Base-by-base conservation (phyloP, 2,888 invertebrate genomes). In the Epinotia demarniana region DNA sequence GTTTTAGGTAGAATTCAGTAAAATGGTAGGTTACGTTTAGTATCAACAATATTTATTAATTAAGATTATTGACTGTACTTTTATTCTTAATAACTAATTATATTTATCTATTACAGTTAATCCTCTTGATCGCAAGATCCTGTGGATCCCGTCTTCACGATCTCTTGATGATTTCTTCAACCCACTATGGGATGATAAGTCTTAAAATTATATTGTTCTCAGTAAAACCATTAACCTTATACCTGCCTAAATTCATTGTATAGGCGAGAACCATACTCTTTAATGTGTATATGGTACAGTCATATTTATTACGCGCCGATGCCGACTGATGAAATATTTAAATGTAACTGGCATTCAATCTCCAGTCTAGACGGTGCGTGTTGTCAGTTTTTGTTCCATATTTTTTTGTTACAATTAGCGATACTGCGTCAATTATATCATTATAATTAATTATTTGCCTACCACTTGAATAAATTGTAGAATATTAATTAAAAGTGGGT, bases 281-380 rank as follows among this genome's bases (percentile, higher is more conserved):
- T 46, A 58, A 69, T 33, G 33, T 33, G 33, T 33, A 33, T 6
- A 33, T 8, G 33, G 62, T 27, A 27, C 23, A 63, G 57, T 63
- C 58, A 68, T 53, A 61, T 62, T 39, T 63, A 69, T 63, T 62
- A 27, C 55, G 57, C 57, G 46, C 57, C 63, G 23, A 46, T 46
- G 68, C 68, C 69, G 55, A 57, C 63, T 64, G 69, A 70, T 69
- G 69, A 69, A 74, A 74, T 70, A 74, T 74, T 74, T 27, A 69
- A 74, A 70, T 64, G 69, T 63, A 63, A 23, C 23, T 74, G 63
- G 49, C 74, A 70, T 63, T 69, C 57, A 63, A 62, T 46, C 69
- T 57, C n/a, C 57, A 19, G 63, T 74, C 53, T 67, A 67, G 73
- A 73, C 74, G 46, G 46, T 63, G 68, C 18, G 62, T 69, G 66